phyloP scores from a whole-genome alignment of 2,888 invertebrate species.

The Capitulum mitella region DNA sequence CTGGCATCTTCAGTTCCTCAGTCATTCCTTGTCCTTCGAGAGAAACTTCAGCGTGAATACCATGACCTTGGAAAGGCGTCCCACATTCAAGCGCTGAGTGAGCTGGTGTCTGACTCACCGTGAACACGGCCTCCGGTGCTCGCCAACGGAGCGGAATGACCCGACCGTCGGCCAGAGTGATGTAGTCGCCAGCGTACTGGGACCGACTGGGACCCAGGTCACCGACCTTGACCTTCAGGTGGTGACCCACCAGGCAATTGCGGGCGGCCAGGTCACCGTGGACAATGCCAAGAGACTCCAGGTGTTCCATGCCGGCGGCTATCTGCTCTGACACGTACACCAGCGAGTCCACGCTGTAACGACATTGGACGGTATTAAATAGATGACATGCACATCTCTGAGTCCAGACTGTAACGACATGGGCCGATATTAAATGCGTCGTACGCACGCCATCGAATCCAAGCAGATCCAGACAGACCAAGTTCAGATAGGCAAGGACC shows the following conservation, averaged over 20 bases:
- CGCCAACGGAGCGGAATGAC: slow-evolving; percentile 1
- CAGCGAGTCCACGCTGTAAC: background rate
- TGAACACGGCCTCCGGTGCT: background rate
- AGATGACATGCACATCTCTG: no score
- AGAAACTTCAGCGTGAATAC: background rate
- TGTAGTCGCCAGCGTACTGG: slow-evolving; percentile 20
- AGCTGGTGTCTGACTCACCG: background rate
- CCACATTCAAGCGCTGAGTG: no score
- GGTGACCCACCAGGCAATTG: slow-evolving; percentile 8
- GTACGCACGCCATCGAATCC: no score
- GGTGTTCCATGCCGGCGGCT: background rate
- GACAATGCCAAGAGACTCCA: slow-evolving; percentile 8
- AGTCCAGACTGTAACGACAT: no score
- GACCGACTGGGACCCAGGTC: slow-evolving; percentile 16
- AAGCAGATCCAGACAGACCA: no score
- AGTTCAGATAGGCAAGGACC: no score
- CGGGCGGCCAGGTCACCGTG: slow-evolving; percentile 20
- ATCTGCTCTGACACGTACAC: background rate
- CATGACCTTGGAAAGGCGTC: no score
- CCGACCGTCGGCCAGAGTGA: background rate
- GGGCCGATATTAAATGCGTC: no score
- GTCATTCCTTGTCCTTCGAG: no score
- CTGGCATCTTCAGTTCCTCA: no score
- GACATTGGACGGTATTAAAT: no score
- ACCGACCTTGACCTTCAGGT: slow-evolving; percentile 22